Conservation (phyloP, 2,888 invertebrate species). For the Hydraecia micacea region DNA sequence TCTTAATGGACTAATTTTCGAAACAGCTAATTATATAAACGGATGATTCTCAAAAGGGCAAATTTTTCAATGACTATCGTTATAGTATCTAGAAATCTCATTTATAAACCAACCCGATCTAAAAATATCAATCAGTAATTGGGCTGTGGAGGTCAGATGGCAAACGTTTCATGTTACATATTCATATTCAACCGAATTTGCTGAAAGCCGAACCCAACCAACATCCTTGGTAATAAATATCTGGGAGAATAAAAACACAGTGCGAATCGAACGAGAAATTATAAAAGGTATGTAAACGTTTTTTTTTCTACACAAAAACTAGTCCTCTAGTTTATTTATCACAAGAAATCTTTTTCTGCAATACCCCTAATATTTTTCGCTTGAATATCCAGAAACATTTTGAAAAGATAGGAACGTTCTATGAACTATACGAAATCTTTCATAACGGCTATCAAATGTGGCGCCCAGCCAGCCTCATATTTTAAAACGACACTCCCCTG, state of each 20-base stretch:
- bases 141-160: not conserved
- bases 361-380: not conserved
- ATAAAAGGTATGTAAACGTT: no score
- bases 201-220: not conserved
- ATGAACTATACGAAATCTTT: not conserved
- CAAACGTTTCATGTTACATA: not conserved
- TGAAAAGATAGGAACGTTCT: not conserved
- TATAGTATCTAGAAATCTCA: no score
- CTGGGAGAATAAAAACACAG: not conserved
- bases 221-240: not conserved
- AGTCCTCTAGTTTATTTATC: not conserved
- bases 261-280: not conserved
- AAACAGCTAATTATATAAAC: no score
- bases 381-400: constrained; percentile 1
- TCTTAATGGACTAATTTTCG: no score
- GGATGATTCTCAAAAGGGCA: no score
- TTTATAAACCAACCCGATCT: not conserved
- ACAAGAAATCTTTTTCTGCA: not conserved
- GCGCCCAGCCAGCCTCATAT: constrained; percentile 48
- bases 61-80: no score
- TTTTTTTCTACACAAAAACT: not conserved
- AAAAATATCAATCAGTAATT: not conserved
- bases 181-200: not conserved
- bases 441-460: constrained; percentile 42
- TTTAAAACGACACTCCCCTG: constrained; percentile 14